phyloP scores from a whole-genome alignment of 1,140 invertebrate species.

The Rhizoglyphus robini region DNA sequence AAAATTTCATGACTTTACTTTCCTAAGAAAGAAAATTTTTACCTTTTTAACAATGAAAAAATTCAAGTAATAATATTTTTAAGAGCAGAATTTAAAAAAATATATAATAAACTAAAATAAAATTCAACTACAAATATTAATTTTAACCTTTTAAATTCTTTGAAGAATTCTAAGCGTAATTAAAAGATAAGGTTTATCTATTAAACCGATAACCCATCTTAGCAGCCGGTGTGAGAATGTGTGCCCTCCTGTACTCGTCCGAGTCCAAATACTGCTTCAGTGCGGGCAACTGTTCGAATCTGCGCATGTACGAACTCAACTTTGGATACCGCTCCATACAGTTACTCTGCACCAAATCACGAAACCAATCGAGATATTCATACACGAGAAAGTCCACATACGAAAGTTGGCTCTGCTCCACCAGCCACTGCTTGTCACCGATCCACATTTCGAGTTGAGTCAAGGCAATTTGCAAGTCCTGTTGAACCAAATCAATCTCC shows the following conservation, averaged over 20 bases:
- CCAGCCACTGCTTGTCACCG: conserved; percentile 35
- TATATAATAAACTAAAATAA: no score
- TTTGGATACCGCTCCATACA: conserved; percentile 35
- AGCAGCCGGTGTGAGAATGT: background rate
- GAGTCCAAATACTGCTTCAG: conserved; percentile 35
- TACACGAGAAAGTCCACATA: conserved; percentile 41
- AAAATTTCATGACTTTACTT: no score
- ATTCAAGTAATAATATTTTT: no score
- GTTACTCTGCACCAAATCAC: conserved; percentile 32
- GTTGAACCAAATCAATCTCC: conserved; percentile 23
- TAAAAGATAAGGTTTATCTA: no score
- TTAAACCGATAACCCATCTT: background rate
- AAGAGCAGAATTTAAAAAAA: no score
- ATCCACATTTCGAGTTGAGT: conserved; percentile 32
- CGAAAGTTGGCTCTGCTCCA: conserved; percentile 37
- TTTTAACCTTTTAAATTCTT: no score
- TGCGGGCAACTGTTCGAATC: conserved; percentile 32
- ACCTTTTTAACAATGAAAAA: no score
- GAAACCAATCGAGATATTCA: conserved; percentile 38
- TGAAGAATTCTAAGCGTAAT: no score
- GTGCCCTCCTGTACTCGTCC: conserved; percentile 20
- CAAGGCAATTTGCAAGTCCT: conserved; percentile 31
- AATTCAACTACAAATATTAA: no score
- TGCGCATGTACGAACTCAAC: conserved; percentile 34
- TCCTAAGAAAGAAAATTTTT: no score